phyloP scores from a whole-genome alignment of 37 sponge, comb jelly and placozoan species.

The Tethya wilhelma region DNA sequence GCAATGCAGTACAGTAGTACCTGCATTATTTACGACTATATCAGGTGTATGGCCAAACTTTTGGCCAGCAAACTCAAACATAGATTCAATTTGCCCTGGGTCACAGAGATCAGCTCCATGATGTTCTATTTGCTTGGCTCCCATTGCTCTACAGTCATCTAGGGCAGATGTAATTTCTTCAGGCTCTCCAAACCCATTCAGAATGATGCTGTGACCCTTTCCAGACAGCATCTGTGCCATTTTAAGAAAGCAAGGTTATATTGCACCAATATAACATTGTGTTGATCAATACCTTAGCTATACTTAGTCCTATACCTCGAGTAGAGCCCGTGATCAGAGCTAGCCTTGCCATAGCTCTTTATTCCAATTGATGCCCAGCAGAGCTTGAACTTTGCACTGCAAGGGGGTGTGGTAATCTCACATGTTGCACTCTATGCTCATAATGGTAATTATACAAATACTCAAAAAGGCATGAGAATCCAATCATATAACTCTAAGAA shows the following conservation, averaged over 20 bases:
- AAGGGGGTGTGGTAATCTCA: background rate
- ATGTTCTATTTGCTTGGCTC: slow-evolving; percentile 34
- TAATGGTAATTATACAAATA: too few species aligned
- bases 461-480: too few species aligned
- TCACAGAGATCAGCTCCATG: slow-evolving; percentile 62
- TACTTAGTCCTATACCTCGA: slow-evolving; percentile 75
- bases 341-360: background rate
- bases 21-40: slow-evolving; percentile 84
- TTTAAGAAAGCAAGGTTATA: background rate
- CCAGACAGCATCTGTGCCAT: slow-evolving; percentile 21
- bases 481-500: too few species aligned
- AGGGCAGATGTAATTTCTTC: slow-evolving; percentile 14
- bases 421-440: too few species aligned
- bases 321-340: slow-evolving; percentile 86
- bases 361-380: background rate
- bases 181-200: slow-evolving; percentile 58
- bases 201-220: slow-evolving; percentile 35
- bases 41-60: slow-evolving; percentile 60
- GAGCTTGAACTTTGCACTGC: background rate
- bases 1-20: slow-evolving; percentile 9
- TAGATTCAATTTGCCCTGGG: slow-evolving; percentile 48
- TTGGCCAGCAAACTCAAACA: slow-evolving; percentile 38
- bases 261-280: background rate
- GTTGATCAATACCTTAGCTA: slow-evolving; percentile 31
- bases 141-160: slow-evolving; percentile 25